These are phyloP conservation scores for Ptychochromis oligacanthus DNA, from an alignment of 2,113 vertebrate genomes.

Conservation along the genomic window DNA sequence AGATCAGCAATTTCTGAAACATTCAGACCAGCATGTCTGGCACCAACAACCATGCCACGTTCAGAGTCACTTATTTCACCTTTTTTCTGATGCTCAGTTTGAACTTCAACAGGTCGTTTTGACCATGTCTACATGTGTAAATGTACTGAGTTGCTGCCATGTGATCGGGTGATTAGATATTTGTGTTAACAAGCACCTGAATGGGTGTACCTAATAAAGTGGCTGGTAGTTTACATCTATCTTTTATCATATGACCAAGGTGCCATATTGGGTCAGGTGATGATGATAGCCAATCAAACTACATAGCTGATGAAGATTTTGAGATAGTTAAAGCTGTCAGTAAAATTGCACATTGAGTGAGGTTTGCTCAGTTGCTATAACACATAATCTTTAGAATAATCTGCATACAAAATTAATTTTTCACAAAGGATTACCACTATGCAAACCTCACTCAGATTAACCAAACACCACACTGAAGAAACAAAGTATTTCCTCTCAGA, in stretches of 20 bases:
- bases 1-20: no score
- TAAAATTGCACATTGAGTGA: not conserved
- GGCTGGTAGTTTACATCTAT: not conserved
- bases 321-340: not conserved
- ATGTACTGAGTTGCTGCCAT: not conserved
- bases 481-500: not conserved
- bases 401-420: not conserved
- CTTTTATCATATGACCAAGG: not conserved
- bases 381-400: not conserved
- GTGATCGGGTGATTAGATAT: not conserved
- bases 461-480: not conserved
- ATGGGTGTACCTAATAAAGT: not conserved
- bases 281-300: not conserved
- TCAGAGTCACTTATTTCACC: not conserved
- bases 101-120: not conserved
- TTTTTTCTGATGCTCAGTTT: not conserved
- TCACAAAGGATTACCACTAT: not conserved
- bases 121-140: not conserved
- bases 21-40: no score
- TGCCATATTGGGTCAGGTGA: not conserved
- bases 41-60: no score
- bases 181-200: no score
- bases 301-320: not conserved
- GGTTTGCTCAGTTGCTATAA: not conserved
- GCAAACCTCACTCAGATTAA: not conserved